Percentiles rank a stretch among this genome's conserved stretches.
phyloP scores from a whole-genome alignment of 2,113 vertebrate species.

The Macaca mulatta region DNA sequence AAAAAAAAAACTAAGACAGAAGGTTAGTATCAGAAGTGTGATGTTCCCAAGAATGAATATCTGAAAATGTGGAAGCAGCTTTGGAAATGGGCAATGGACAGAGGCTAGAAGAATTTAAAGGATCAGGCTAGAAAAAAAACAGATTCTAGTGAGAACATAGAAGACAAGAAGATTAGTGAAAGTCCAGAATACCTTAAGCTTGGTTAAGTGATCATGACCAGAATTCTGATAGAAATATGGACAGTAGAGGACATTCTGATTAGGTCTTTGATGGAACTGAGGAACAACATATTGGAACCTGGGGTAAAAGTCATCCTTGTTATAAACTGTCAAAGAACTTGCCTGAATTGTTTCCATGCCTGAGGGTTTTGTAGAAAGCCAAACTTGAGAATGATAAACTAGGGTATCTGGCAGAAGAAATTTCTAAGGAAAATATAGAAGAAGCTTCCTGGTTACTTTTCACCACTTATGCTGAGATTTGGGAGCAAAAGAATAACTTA shows the following conservation, averaged over 20 bases:
- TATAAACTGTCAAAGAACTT: background rate
- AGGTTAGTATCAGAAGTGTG: background rate
- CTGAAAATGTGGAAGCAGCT: background rate
- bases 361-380: background rate
- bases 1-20: background rate
- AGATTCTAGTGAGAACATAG: background rate
- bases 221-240: background rate
- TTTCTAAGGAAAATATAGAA: background rate
- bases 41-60: background rate
- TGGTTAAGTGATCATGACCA: background rate
- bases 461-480: background rate
- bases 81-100: background rate
- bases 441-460: background rate
- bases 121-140: background rate
- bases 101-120: background rate
- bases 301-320: background rate
- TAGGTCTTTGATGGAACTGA: background rate
- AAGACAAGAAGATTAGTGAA: background rate
- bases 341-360: background rate
- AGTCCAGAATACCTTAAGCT: background rate
- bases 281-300: background rate
- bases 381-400: background rate
- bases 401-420: background rate
- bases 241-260: background rate
- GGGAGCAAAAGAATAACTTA: background rate